Conservation (phyloP, 2,113 vertebrate genomes). For the Paratilapia polleni region DNA sequence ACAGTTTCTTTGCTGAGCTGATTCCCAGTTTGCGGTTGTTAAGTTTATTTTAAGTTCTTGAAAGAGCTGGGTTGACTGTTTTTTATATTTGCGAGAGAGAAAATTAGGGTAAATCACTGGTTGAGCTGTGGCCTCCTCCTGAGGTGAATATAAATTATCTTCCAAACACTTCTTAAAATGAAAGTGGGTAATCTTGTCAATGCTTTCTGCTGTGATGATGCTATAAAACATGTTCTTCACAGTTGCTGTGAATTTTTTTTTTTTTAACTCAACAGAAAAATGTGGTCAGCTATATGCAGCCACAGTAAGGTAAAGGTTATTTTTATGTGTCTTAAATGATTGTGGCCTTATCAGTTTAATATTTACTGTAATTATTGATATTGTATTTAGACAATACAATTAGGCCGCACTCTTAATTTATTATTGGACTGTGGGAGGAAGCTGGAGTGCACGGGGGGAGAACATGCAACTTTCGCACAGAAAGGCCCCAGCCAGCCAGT, state of each 20-base stretch:
- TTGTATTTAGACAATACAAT: not conserved
- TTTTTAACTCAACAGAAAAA: not conserved
- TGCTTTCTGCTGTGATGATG: not conserved
- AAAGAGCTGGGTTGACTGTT: slow-evolving; percentile 19
- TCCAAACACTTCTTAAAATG: slow-evolving; percentile 33
- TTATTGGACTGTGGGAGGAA: not conserved
- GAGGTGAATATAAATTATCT: slow-evolving; percentile 42
- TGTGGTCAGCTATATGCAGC: not conserved
- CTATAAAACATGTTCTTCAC: not conserved
- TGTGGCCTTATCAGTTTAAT: not conserved
- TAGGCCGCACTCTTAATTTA: not conserved
- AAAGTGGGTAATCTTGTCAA: slow-evolving; percentile 16
- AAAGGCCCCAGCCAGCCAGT: not conserved
- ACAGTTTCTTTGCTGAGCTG: slow-evolving; percentile 1
- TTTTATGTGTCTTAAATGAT: not conserved
- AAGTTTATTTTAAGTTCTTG: slow-evolving; percentile 22
- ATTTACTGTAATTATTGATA: not conserved
- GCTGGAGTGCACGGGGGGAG: not conserved
- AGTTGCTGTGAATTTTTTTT: not conserved
- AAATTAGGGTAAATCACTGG: slow-evolving; percentile 54
- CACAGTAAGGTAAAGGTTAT: not conserved
- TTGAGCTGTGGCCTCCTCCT: slow-evolving; percentile 24
- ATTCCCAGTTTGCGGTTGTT: slow-evolving; percentile 12
- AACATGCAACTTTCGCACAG: not conserved
- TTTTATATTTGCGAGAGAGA: slow-evolving; percentile 19